Base-by-base conservation (phyloP, 2,888 invertebrate species). In the Adelognathus sp. region DNA sequence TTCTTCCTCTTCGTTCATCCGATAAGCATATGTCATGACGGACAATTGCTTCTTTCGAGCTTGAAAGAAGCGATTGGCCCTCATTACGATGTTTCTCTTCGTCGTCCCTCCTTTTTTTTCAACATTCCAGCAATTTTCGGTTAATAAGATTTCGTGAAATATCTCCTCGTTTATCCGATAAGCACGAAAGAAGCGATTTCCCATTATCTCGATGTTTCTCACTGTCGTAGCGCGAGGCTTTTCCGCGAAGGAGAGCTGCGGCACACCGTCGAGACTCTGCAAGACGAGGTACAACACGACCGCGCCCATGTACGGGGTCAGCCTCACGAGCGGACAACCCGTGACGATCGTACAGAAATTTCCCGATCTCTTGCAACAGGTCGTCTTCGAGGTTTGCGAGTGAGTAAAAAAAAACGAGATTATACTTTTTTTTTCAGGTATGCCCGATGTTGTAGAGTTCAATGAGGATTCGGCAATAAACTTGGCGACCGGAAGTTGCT, bases 331-430 rank as follows among this genome's bases (percentile, higher is more conserved):
- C 11, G 98, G 98, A 1, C 97, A 97, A 88, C 97, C 97, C 0
- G 97, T 98, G 84, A 97, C 97, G 66, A 98, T 98, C 86, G 97
- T 98, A 39, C 98, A 98, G 92, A 98, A 98, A 92, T 98, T 98
- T 88, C 98, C 98, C 0, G 98, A 98, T 92, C 93, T 98, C 44
- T 91, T 98, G 80, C 98, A 98, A 90, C 98, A 98, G 92, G 97
- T 98, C 74, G 97, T 98, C 67, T 98, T 97, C 89, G 98, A 98
- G 92, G 96, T 96, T 88, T 97, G 97, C 96, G 96, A 96, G 97
- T 97, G 90, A 95, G 96, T 95, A 85, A 73, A n/a, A n/a, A n/a
- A n/a, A n/a, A n/a, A n/a, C n/a, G n/a, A n/a, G n/a, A 56, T 31
- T 33, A 16, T 27, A 44, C 14, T 41, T 9, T 24, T 50, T 50